Evolutionary conservation across 2,113 vertebrate species (phyloP), one percentile per base, ranked within the genome.

Genomic region (Calcarius ornatus): DNA sequence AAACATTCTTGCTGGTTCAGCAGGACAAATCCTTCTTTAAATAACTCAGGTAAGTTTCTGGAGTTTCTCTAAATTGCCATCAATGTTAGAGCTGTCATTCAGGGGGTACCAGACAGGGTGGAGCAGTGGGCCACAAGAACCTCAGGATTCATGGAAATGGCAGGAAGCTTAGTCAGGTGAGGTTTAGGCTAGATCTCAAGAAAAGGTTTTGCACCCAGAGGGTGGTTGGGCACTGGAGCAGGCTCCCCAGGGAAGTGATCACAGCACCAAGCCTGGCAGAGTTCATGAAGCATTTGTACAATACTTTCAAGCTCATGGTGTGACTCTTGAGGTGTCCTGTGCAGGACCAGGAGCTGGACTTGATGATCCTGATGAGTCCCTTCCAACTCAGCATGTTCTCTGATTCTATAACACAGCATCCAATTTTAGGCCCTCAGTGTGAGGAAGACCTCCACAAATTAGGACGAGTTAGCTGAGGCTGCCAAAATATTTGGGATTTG

Each of bases 1-100:
- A 0, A 1, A 42, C 0, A 0, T 48, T 15, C 22, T 53, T 14
- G 2, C 5, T 53, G 31, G 12, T 2, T 53, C 73, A 81, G 15
- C 23, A 81, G 31, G 31, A 47, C 10, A 75, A 88, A 53, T 21
- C 5, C 21, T 60, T 72, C 12, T 81, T 70, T 30, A 75, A 78
- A 48, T 3, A 78, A 17, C 4, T 73, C 8, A 31, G 9, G 5
- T 33, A 60, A 50, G 12, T 64, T 84, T 71, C 38, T 81, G 33
- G 48, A n/a, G n/a, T n/a, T n/a, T n/a, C n/a, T n/a, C n/a, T n/a
- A n/a, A n/a, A 50, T 72, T 66, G 31, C 28, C 22, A 11, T 81
- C 38, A 68, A 1, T 47, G 72, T 35, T 8, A 72, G 42, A 35
- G 24, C 10, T 53, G 23, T 30, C 43, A 56, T 60, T 64, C 10